Conservation (phyloP, 2,888 invertebrate species). For the Agriotes lineatus region DNA sequence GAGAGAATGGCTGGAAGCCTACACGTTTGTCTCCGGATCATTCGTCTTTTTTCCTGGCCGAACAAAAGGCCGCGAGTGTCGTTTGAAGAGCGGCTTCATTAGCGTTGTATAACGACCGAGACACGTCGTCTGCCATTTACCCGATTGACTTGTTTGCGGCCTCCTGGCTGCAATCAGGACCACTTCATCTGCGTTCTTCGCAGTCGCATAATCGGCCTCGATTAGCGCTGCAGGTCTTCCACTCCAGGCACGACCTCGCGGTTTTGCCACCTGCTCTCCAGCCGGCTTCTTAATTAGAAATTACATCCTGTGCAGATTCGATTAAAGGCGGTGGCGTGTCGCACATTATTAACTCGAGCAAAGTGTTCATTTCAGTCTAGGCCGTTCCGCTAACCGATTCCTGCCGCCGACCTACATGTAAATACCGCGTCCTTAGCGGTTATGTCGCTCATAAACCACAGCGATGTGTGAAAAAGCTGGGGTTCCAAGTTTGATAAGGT, state of each 20-base stretch:
- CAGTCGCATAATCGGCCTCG: slow-evolving; percentile 38
- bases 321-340: slow-evolving; percentile 54
- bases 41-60: slow-evolving; percentile 47
- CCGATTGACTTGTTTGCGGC: slow-evolving; percentile 48
- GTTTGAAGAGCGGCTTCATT: slow-evolving; percentile 50
- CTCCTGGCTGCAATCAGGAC: slow-evolving; percentile 24
- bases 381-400: slow-evolving; percentile 2
- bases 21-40: slow-evolving; percentile 47
- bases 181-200: slow-evolving; percentile 35
- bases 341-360: slow-evolving; percentile 51
- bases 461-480: too few species aligned
- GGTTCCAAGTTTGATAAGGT: too few species aligned
- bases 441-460: too few species aligned
- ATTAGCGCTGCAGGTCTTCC: slow-evolving; percentile 43
- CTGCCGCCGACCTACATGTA: slow-evolving; percentile 1
- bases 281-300: slow-evolving; percentile 56
- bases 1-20: slow-evolving; percentile 48
- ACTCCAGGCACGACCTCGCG: slow-evolving; percentile 35
- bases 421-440: not conserved
- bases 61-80: slow-evolving; percentile 49
- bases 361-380: slow-evolving; percentile 48
- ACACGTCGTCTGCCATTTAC: slow-evolving; percentile 44
- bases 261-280: slow-evolving; percentile 38
- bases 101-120: slow-evolving; percentile 48
- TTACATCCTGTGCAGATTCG: slow-evolving; percentile 55